Evolutionary conservation across 2,797 vertebrate species (phyloP).

Genomic region (Epinephelus coioides): DNA sequence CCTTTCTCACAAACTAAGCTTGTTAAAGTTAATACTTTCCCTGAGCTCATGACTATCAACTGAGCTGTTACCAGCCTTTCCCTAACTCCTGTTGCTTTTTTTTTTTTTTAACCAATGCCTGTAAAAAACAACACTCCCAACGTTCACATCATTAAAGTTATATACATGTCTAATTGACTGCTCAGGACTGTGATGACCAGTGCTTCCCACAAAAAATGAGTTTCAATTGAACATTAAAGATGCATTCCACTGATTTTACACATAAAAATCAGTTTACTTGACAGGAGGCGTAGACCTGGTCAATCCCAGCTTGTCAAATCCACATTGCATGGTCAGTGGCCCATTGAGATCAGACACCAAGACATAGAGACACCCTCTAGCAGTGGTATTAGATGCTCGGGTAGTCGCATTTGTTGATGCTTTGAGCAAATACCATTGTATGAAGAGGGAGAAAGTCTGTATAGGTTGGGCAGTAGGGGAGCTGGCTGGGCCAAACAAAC

Average conservation of each 20-base stretch:
- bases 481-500: too few species aligned
- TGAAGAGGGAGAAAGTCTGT: too few species aligned
- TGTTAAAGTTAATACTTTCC: conserved; percentile 40
- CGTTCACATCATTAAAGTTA: conserved; percentile 3
- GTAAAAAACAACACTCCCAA: background rate
- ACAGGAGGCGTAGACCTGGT: background rate
- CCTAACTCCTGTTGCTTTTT: background rate
- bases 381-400: too few species aligned
- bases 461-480: too few species aligned
- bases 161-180: background rate
- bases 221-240: background rate
- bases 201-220: background rate
- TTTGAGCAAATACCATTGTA: too few species aligned
- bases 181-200: background rate
- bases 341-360: too few species aligned
- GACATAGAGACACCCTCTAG: too few species aligned
- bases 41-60: background rate
- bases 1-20: conserved; percentile 43
- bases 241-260: background rate
- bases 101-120: background rate
- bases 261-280: background rate
- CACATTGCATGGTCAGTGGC: too few species aligned
- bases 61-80: conserved; percentile 11
- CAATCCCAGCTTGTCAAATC: too few species aligned
- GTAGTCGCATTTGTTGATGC: too few species aligned